Evolutionary conservation across 2,888 invertebrate species (phyloP), one percentile per base, ranked within the genome.

Genomic region (Dioctria linearis): DNA sequence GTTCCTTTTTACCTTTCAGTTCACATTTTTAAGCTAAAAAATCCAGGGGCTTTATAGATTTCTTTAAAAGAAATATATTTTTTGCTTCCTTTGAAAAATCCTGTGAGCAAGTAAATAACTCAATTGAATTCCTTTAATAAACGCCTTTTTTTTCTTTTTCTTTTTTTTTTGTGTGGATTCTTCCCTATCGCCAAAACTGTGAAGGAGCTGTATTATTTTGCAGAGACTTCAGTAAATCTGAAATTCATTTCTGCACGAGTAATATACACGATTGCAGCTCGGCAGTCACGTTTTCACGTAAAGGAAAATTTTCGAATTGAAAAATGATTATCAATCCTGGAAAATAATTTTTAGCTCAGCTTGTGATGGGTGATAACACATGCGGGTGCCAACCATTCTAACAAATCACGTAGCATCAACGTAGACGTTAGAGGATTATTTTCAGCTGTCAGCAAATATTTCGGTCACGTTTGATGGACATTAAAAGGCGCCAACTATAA

Each of bases 391-490:
- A 25, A 25, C 25, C 54, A 54, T 76, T 63, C 65, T 66, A 78
- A 51, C 51, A 66, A 78, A 78, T 78, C 78, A 78, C 78, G 78
- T 78, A 78, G 39, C 39, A 63, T 76, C 76, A 63, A 25, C 25
- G 25, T 25, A 25, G 25, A 25, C 25, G 25, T 25, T 63, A 46
- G 63, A 78, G 78, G 78, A 78, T 78, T 66, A 78, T 65, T 78
- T 78, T 78, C 66, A 66, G 42, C 78, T 78, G 78, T 78, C 78
- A 78, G 78, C 78, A 78, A n/a, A 78, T 54, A 78, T 78, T 78
- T 78, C 66, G 66, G 78, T 78, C 78, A 78, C 78, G 78, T 78
- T 78, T 78, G 78, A 78, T 78, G 78, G 66, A 63, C 78, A 78
- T 78, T 78, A 78, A 78, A 78, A 78, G 25, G 66, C 78, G 54